Evolutionary conservation across 2,888 invertebrate species (phyloP).

Genomic region (Thalpophila matura): DNA sequence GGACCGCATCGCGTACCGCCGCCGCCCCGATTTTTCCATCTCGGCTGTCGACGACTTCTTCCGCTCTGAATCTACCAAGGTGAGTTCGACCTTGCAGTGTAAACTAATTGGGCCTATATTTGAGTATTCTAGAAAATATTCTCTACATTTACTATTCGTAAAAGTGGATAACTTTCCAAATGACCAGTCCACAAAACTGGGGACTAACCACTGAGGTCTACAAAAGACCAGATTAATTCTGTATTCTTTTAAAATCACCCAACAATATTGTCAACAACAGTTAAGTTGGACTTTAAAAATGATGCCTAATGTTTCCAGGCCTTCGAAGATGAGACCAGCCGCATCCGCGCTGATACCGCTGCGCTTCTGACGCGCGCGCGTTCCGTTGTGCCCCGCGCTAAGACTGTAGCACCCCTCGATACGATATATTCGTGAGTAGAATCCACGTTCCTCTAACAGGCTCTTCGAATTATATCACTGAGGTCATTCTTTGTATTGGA

Average conservation of each 20-base stretch:
- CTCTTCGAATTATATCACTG: neutral
- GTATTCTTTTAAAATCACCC: neutral
- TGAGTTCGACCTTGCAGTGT: slow-evolving; percentile 76
- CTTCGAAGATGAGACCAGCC: slow-evolving; percentile 95
- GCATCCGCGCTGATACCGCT: slow-evolving; percentile 95
- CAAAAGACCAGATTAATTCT: neutral
- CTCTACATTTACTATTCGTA: neutral
- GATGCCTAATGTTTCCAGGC: slow-evolving; percentile 87
- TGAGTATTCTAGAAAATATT: neutral
- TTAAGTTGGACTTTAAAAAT: neutral
- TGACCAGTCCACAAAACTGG: neutral
- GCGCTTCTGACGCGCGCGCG: slow-evolving; percentile 94
- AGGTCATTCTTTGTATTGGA: neutral
- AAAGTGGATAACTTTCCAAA: neutral
- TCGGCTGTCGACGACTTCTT: slow-evolving; percentile 94
- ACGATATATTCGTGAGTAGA: slow-evolving; percentile 90
- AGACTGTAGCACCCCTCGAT: slow-evolving; percentile 89
- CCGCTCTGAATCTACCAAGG: slow-evolving; percentile 94
- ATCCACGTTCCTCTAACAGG: neutral
- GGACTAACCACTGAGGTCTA: neutral
- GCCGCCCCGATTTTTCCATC: slow-evolving; percentile 91
- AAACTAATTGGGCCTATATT: neutral
- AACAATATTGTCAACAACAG: neutral
- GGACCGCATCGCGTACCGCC: slow-evolving; percentile 93
- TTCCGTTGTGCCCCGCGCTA: slow-evolving; percentile 93